Percentiles rank a stretch among this genome's conserved stretches.
phyloP scores from a whole-genome alignment of 1,140 invertebrate species.

The Zophobas atratus region DNA sequence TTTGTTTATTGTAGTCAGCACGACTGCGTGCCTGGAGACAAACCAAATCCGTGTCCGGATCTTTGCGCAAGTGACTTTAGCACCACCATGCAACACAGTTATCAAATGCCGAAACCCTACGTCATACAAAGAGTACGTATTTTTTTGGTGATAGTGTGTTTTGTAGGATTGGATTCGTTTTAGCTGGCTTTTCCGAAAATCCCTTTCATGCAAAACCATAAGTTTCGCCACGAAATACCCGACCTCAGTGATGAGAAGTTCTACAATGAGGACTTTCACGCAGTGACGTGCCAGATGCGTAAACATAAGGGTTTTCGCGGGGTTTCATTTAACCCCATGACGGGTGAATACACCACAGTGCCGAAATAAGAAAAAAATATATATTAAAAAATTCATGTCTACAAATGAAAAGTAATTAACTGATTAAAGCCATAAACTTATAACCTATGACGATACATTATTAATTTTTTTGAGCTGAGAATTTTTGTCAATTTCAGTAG shows the following conservation, averaged over 20 bases:
- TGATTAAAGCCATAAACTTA: slow-evolving; percentile 61
- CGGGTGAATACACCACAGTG: slow-evolving; percentile 47
- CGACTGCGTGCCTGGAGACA: background rate
- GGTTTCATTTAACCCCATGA: slow-evolving; percentile 59
- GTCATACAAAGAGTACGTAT: slow-evolving; percentile 59
- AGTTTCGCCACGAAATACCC: slow-evolving; percentile 50
- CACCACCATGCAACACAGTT: slow-evolving; percentile 63
- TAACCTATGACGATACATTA: slow-evolving; percentile 55
- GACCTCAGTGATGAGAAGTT: background rate
- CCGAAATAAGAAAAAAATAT: slow-evolving; percentile 61
- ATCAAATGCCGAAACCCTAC: slow-evolving; percentile 56
- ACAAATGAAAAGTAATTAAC: slow-evolving; percentile 56
- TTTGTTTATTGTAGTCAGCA: slow-evolving; percentile 2
- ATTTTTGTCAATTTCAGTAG: slow-evolving; percentile 61
- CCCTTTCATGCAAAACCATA: slow-evolving; percentile 45
- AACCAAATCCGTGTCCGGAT: slow-evolving; percentile 19
- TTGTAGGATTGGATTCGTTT: slow-evolving; percentile 39
- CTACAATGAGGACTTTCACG: slow-evolving; percentile 57
- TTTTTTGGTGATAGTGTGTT: slow-evolving; percentile 5
- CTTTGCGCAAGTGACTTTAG: slow-evolving; percentile 52
- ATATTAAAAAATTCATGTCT: slow-evolving; percentile 60
- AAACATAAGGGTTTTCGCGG: slow-evolving; percentile 51
- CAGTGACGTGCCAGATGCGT: slow-evolving; percentile 52
- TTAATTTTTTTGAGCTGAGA: slow-evolving; percentile 59
- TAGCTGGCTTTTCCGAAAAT: slow-evolving; percentile 58